Conservation (phyloP, 2,888 invertebrate genomes). For the Aspidiotus destructor region DNA sequence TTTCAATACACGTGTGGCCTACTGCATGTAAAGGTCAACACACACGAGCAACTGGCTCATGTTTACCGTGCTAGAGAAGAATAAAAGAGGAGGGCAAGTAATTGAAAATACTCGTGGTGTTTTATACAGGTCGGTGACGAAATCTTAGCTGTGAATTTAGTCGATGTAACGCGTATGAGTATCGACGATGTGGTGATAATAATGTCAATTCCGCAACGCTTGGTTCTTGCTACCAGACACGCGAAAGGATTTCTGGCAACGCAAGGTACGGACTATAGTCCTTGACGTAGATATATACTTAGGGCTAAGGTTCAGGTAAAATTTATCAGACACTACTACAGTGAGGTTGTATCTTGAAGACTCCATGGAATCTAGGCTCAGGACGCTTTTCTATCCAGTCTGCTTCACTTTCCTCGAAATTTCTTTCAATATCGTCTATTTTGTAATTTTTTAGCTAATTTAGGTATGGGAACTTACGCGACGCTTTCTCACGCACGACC, state of each 20-base stretch:
- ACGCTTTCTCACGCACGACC: conserved; percentile 51
- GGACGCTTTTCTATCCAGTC: no score
- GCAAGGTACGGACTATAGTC: conserved; percentile 35
- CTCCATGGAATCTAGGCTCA: no score
- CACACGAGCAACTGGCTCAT: no score
- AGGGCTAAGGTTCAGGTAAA: no score
- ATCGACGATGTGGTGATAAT: conserved; percentile 98
- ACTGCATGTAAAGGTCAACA: no score
- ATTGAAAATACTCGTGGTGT: neutral
- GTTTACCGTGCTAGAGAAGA: no score
- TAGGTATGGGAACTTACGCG: conserved; percentile 38
- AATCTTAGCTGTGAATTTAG: conserved; percentile 93
- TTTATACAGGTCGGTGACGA: conserved; percentile 81
- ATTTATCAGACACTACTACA: no score
- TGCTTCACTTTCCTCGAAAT: no score
- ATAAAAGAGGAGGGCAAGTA: neutral
- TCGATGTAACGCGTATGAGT: conserved; percentile 95
- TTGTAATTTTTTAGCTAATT: conserved; percentile 42
- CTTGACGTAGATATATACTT: no score
- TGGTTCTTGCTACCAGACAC: conserved; percentile 87
- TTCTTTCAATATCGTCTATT: no score
- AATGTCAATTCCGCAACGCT: conserved; percentile 94
- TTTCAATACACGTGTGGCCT: neutral
- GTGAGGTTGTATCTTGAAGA: no score
- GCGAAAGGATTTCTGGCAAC: conserved; percentile 45